A percentile compares a stretch with the other conserved stretches of the same genome.
These are phyloP conservation scores for Hirundichthys speculiger DNA, from an alignment of 2,113 vertebrate species.

Conservation along the genomic window DNA sequence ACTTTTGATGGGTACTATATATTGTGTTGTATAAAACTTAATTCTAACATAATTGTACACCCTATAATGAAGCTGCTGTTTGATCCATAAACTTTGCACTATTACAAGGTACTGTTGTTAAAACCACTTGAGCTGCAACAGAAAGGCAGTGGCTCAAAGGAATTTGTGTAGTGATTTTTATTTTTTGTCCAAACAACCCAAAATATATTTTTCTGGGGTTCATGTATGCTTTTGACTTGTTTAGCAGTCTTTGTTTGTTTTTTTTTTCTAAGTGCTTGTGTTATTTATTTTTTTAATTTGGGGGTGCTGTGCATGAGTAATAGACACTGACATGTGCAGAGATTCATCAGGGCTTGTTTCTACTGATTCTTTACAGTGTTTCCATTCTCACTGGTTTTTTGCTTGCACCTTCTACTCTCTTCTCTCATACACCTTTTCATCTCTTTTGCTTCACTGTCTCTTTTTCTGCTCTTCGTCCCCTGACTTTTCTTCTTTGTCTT, in stretches of 20 bases:
- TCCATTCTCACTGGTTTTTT: slow-evolving; percentile 35
- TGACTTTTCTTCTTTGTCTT: slow-evolving; percentile 57
- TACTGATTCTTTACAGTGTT: slow-evolving; percentile 55
- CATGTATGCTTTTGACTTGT: too few relatives aligned
- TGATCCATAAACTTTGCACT: too few relatives aligned
- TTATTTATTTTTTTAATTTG: slow-evolving; percentile 22
- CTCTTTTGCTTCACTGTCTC: slow-evolving; percentile 24
- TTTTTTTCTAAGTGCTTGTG: slow-evolving; percentile 19
- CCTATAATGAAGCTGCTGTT: too few relatives aligned
- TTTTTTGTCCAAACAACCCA: too few relatives aligned
- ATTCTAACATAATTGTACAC: too few relatives aligned
- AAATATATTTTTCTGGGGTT: too few relatives aligned
- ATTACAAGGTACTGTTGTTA: too few relatives aligned
- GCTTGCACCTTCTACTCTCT: slow-evolving; percentile 19
- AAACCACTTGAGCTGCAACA: too few relatives aligned
- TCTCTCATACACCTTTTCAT: slow-evolving; percentile 20
- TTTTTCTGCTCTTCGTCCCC: slow-evolving; percentile 26
- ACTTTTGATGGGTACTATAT: too few relatives aligned
- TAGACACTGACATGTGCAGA: slow-evolving; percentile 61
- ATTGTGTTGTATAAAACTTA: too few relatives aligned
- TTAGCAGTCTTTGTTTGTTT: too few relatives aligned
- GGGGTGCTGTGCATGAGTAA: slow-evolving; percentile 68
- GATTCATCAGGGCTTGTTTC: slow-evolving; percentile 67
- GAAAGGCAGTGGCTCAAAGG: background rate
- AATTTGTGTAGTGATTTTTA: too few relatives aligned